Conservation (phyloP, 1,140 invertebrate genomes). For the Drosophila navojoa region DNA sequence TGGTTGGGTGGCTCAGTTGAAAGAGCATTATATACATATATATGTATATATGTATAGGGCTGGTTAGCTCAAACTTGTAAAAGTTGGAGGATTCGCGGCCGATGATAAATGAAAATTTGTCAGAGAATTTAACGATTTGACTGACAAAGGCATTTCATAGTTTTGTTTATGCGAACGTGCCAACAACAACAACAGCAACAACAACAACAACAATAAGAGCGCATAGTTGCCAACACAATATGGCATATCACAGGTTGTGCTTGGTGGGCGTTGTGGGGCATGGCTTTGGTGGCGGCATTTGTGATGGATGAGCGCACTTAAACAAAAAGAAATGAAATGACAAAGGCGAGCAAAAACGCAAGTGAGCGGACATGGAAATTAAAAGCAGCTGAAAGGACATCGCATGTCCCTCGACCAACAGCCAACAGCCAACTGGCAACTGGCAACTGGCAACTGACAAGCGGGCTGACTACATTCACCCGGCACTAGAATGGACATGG, state of each 20-base stretch:
- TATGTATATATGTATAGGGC: constrained; percentile 12
- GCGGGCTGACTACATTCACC: constrained; percentile 5
- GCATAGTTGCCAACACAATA: constrained; percentile 1
- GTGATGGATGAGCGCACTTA: constrained; percentile 53
- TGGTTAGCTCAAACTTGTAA: constrained; percentile 54
- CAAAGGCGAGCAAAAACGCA: constrained; percentile 53
- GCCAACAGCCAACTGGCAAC: constrained; percentile 7
- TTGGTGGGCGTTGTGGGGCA: background rate
- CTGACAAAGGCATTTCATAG: constrained; percentile 76
- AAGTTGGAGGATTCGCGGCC: constrained; percentile 52
- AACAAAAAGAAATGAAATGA: constrained; percentile 57
- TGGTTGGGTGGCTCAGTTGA: constrained; percentile 12
- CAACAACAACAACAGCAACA: constrained; percentile 25
- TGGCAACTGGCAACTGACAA: constrained; percentile 11
- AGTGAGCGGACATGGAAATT: constrained; percentile 49
- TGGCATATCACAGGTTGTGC: constrained; percentile 2
- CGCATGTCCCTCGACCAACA: constrained; percentile 24
- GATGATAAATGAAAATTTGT: constrained; percentile 73
- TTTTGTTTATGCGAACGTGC: constrained; percentile 65
- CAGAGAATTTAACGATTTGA: constrained; percentile 75
- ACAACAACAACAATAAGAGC: background rate
- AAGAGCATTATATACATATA: constrained; percentile 10
- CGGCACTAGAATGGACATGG: constrained; percentile 19
- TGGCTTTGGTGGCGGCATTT: constrained; percentile 16
- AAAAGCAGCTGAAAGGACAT: constrained; percentile 53